phyloP scores from a whole-genome alignment of 2,797 vertebrate genomes.

The Zenarchopterus dispar region DNA sequence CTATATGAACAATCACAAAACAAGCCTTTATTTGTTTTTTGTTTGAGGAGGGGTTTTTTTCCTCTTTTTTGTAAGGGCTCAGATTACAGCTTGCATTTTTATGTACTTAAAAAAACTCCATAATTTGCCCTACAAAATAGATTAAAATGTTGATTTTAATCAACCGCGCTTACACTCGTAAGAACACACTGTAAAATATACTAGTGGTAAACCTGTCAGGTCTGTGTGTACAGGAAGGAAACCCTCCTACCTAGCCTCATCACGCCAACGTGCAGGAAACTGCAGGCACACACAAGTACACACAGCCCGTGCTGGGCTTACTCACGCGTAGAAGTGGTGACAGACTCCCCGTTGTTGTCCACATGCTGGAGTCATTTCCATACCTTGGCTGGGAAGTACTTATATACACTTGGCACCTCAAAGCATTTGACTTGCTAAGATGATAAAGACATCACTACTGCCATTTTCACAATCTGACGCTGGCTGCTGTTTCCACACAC shows the following conservation, averaged over 20 bases:
- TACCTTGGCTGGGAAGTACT: slow-evolving; percentile 31
- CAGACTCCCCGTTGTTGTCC: slow-evolving; percentile 53
- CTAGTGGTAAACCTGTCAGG: slow-evolving; percentile 8
- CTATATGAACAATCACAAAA: too few species aligned
- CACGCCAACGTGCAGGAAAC: slow-evolving; percentile 3
- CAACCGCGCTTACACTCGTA: neutral
- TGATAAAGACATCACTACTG: slow-evolving; percentile 10
- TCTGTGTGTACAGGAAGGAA: slow-evolving; percentile 6
- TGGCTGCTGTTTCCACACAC: slow-evolving; percentile 18
- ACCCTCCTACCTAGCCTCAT: neutral
- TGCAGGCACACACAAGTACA: slow-evolving; percentile 23
- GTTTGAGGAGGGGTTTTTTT: too few species aligned
- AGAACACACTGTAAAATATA: slow-evolving; percentile 4
- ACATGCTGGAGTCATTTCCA: slow-evolving; percentile 46
- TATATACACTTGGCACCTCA: slow-evolving; percentile 9
- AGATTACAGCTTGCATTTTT: neutral
- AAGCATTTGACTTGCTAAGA: slow-evolving; percentile 11
- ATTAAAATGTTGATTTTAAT: slow-evolving; percentile 13
- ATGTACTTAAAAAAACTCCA: neutral
- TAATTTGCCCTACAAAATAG: slow-evolving; percentile 6
- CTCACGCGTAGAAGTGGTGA: slow-evolving; percentile 63
- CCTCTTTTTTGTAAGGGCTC: neutral
- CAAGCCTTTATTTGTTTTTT: too few species aligned
- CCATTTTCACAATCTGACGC: slow-evolving; percentile 25
- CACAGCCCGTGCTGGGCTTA: slow-evolving; percentile 55